These are phyloP conservation scores for Periophthalmus magnuspinnatus DNA, from an alignment of 2,797 vertebrate genomes.

Conservation along the genomic window DNA sequence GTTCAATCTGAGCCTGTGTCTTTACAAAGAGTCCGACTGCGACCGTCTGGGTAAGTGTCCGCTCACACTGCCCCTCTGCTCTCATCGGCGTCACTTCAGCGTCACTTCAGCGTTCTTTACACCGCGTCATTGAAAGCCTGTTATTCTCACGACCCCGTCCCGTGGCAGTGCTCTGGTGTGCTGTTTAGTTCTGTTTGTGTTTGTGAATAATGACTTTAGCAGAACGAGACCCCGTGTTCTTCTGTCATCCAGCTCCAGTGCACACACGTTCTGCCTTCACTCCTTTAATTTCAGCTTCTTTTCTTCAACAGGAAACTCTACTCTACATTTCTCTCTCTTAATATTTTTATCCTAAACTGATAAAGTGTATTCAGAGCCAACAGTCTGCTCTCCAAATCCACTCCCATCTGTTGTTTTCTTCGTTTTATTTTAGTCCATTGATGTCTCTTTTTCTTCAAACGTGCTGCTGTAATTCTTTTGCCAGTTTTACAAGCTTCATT, in stretches of 20 bases:
- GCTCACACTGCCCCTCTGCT: background rate
- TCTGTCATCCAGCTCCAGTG: constrained; percentile 34
- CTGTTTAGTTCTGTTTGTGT: constrained; percentile 3
- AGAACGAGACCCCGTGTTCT: background rate
- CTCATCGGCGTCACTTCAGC: no score
- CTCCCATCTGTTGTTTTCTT: constrained; percentile 34
- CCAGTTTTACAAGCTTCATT: background rate
- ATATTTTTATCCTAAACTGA: constrained; percentile 20
- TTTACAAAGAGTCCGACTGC: constrained; percentile 74
- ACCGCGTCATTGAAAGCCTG: constrained; percentile 22
- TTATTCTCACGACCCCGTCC: constrained; percentile 5
- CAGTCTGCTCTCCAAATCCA: constrained; percentile 21
- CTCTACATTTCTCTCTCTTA: background rate
- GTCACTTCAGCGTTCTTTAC: constrained; percentile 1
- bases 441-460: constrained; percentile 12
- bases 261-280: constrained; percentile 19
- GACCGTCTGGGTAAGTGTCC: constrained; percentile 72
- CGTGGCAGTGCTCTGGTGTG: constrained; percentile 9
- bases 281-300: constrained; percentile 1
- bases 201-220: constrained; percentile 32
- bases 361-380: constrained; percentile 20
- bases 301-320: background rate
- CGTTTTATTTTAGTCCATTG: constrained; percentile 28
- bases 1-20: constrained; percentile 80
- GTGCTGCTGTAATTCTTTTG: constrained; percentile 7